A percentile compares a stretch with the other conserved stretches of the same genome.
Conservation (phyloP, 2,797 vertebrate species). For the Oreochromis mossambicus region DNA sequence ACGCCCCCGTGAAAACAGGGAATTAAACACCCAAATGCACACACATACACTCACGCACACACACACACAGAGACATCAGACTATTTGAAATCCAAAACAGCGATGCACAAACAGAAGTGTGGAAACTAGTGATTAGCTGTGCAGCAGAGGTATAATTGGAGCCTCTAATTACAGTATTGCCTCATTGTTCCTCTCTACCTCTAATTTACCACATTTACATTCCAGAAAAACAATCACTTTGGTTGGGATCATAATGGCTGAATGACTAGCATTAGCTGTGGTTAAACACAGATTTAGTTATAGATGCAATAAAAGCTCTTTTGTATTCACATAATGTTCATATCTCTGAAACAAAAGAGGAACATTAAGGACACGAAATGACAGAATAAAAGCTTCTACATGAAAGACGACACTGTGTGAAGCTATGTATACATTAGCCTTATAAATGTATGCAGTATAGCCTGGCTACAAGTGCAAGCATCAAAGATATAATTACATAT, state of each 20-base stretch:
- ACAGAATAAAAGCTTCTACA: slow-evolving; percentile 32
- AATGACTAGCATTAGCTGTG: slow-evolving; percentile 8
- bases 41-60: not conserved
- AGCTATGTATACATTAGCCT: slow-evolving; percentile 50
- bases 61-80: not conserved
- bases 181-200: slow-evolving; percentile 60
- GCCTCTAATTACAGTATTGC: slow-evolving; percentile 61
- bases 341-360: slow-evolving; percentile 28
- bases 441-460: slow-evolving; percentile 58
- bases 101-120: slow-evolving; percentile 51
- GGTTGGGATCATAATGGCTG: slow-evolving; percentile 40
- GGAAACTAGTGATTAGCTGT: slow-evolving; percentile 63
- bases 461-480: slow-evolving; percentile 61
- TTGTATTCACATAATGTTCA: slow-evolving; percentile 16
- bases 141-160: slow-evolving; percentile 63
- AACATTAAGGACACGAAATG: slow-evolving; percentile 22
- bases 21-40: slow-evolving; percentile 1
- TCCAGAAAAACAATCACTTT: slow-evolving; percentile 59
- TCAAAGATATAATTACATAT: slow-evolving; percentile 44
- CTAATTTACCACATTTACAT: slow-evolving; percentile 64
- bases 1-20: not conserved
- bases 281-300: slow-evolving; percentile 23
- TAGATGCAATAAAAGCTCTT: slow-evolving; percentile 29
- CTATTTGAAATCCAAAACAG: slow-evolving; percentile 47
- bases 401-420: slow-evolving; percentile 1